Percentiles rank a stretch among this genome's conserved stretches.
These are phyloP conservation scores for Sminthurinus signatus DNA, from an alignment of 1,140 invertebrate genomes.

Conservation along the genomic window DNA sequence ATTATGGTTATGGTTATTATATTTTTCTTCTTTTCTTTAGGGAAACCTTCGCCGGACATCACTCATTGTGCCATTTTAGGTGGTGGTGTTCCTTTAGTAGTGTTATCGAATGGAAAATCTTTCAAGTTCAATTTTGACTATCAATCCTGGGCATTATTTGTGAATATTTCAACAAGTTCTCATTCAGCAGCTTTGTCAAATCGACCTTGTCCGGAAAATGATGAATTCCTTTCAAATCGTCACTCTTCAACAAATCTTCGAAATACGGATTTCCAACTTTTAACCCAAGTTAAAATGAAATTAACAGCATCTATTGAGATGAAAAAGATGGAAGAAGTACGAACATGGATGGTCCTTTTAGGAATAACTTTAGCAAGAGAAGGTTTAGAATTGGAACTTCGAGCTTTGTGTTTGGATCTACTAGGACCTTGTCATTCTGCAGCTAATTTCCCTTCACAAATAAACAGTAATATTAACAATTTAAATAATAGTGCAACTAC, in stretches of 20 bases:
- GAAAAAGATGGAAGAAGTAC: slow-evolving; percentile 17
- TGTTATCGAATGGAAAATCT: slow-evolving; percentile 59
- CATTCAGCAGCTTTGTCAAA: background rate
- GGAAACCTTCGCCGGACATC: background rate
- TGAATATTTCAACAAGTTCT: background rate
- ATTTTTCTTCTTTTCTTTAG: background rate
- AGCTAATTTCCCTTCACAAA: slow-evolving; percentile 19
- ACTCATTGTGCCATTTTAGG: slow-evolving; percentile 39
- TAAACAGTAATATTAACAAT: too few relatives aligned
- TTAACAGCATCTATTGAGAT: slow-evolving; percentile 23
- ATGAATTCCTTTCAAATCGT: background rate
- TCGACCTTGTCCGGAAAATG: background rate
- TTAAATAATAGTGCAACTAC: too few relatives aligned
- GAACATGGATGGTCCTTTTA: slow-evolving; percentile 22
- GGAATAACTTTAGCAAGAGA: slow-evolving; percentile 29
- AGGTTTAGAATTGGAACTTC: slow-evolving; percentile 57
- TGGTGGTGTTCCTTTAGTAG: slow-evolving; percentile 57
- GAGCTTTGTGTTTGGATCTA: slow-evolving; percentile 64
- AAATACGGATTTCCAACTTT: background rate
- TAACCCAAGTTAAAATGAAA: slow-evolving; percentile 32
- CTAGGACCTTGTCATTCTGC: slow-evolving; percentile 61
- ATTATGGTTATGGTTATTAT: background rate
- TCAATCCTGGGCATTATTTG: slow-evolving; percentile 54
- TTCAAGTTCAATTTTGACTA: slow-evolving; percentile 60
- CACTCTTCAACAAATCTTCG: background rate